A percentile compares a stretch with the other conserved stretches of the same genome.
phyloP scores from a whole-genome alignment of 2,888 invertebrate genomes.

The Trichopoda pennipes region DNA sequence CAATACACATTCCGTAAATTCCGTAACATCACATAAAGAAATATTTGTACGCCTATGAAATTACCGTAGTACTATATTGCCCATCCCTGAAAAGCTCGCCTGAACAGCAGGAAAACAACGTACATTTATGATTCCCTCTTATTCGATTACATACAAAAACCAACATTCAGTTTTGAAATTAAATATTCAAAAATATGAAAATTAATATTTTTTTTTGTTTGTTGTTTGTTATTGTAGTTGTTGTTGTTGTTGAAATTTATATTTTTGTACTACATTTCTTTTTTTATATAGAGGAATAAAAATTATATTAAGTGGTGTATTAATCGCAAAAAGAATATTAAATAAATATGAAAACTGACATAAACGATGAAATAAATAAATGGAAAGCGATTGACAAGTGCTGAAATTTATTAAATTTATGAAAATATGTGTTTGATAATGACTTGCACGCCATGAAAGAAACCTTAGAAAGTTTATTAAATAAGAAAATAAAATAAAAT shows the following conservation, averaged over 20 bases:
- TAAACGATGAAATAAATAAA: slow-evolving; percentile 49
- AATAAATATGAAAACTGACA: slow-evolving; percentile 56
- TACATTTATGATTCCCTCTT: background rate
- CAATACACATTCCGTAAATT: no score
- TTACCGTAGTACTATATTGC: background rate
- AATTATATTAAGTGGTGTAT: background rate
- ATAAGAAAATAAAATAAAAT: slow-evolving; percentile 20
- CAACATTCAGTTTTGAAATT: slow-evolving; percentile 32
- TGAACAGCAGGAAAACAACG: background rate
- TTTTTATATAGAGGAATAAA: background rate
- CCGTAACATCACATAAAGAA: no score
- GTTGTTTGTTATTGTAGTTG: no score
- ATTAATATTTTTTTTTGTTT: slow-evolving; percentile 21
- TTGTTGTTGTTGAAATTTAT: slow-evolving; percentile 38
- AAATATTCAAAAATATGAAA: slow-evolving; percentile 56
- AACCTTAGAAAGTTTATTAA: slow-evolving; percentile 50
- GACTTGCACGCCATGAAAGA: slow-evolving; percentile 16
- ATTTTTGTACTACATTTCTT: background rate
- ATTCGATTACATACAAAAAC: background rate
- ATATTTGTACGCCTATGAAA: no score
- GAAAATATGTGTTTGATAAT: background rate
- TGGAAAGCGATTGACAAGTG: slow-evolving; percentile 59
- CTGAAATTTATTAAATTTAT: slow-evolving; percentile 54
- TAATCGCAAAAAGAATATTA: slow-evolving; percentile 14
- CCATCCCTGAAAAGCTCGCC: background rate